Evolutionary conservation across 1,140 invertebrate species (phyloP).

Genomic region (Wasmannia auropunctata): DNA sequence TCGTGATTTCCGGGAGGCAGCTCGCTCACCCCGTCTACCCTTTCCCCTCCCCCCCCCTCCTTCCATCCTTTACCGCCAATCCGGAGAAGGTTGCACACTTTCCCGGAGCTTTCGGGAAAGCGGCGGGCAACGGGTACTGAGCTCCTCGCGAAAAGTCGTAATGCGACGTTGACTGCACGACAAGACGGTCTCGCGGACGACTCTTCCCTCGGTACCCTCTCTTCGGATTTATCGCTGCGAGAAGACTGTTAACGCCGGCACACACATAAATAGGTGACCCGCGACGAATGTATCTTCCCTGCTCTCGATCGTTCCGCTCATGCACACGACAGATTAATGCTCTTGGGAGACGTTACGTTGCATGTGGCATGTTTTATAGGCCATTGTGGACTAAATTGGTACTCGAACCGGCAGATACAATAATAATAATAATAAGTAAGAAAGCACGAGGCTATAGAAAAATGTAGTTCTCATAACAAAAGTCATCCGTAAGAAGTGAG

Average conservation of each 20-base stretch:
- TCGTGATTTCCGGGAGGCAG: slow-evolving; percentile 68
- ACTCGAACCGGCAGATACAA: background rate
- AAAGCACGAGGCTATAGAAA: background rate
- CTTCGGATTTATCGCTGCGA: slow-evolving; percentile 55
- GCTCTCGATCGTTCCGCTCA: slow-evolving; percentile 45
- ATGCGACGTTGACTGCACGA: slow-evolving; percentile 65
- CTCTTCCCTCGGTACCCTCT: background rate
- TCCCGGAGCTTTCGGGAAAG: slow-evolving; percentile 3
- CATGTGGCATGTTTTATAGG: slow-evolving; percentile 41
- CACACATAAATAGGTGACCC: slow-evolving; percentile 58
- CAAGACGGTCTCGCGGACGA: slow-evolving; percentile 54
- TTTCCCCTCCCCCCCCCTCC: too few relatives aligned
- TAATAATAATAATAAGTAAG: slow-evolving; percentile 3
- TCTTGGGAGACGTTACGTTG: slow-evolving; percentile 33
- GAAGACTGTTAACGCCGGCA: slow-evolving; percentile 50
- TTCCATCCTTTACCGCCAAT: background rate
- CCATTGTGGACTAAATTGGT: slow-evolving; percentile 25
- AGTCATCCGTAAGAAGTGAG: background rate
- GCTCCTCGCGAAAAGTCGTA: slow-evolving; percentile 64
- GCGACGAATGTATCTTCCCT: slow-evolving; percentile 27
- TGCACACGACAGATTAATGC: slow-evolving; percentile 54
- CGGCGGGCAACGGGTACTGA: background rate
- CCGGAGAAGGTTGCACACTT: background rate
- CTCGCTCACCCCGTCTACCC: too few relatives aligned
- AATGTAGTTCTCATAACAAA: background rate